These are phyloP conservation scores for Pinna nobilis DNA, from an alignment of 1,140 invertebrate species.

Conservation along the genomic window DNA sequence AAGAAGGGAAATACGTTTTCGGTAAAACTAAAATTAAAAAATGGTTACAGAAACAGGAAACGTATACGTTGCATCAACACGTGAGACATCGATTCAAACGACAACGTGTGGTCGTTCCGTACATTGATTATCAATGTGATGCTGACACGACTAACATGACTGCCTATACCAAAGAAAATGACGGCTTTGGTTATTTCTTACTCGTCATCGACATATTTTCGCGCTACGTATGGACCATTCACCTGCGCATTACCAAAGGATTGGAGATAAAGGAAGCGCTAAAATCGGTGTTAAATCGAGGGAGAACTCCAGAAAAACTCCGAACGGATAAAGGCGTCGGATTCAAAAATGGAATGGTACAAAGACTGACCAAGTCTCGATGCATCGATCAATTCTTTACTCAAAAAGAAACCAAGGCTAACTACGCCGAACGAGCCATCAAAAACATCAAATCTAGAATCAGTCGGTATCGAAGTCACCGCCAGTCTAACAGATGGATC, in stretches of 20 bases:
- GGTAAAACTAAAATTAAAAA: conserved; percentile 36
- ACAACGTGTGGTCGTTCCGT: conserved; percentile 25
- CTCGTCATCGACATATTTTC: conserved; percentile 29
- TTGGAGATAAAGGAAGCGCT: conserved; percentile 9
- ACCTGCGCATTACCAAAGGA: neutral
- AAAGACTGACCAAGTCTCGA: neutral
- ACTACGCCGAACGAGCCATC: conserved; percentile 18
- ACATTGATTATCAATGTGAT: conserved; percentile 44
- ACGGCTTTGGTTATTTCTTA: conserved; percentile 11
- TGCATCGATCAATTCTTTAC: conserved; percentile 20
- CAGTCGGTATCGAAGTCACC: conserved; percentile 19
- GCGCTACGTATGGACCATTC: neutral
- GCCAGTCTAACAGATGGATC: conserved; percentile 13
- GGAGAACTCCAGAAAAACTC: conserved; percentile 14
- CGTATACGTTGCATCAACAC: conserved; percentile 35
- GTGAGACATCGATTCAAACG: conserved; percentile 19
- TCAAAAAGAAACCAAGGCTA: conserved; percentile 36
- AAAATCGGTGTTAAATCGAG: conserved; percentile 8
- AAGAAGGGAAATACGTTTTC: conserved; percentile 42
- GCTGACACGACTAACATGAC: conserved; percentile 33
- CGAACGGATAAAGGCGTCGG: conserved; percentile 31
- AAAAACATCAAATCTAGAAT: conserved; percentile 25
- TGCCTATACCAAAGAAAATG: conserved; percentile 10
- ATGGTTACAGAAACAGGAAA: conserved; percentile 34
- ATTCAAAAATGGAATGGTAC: conserved; percentile 17